A percentile compares a stretch with the other conserved stretches of the same genome.
phyloP scores from a whole-genome alignment of 2,113 vertebrate genomes.

The Probosciger aterrimus region DNA sequence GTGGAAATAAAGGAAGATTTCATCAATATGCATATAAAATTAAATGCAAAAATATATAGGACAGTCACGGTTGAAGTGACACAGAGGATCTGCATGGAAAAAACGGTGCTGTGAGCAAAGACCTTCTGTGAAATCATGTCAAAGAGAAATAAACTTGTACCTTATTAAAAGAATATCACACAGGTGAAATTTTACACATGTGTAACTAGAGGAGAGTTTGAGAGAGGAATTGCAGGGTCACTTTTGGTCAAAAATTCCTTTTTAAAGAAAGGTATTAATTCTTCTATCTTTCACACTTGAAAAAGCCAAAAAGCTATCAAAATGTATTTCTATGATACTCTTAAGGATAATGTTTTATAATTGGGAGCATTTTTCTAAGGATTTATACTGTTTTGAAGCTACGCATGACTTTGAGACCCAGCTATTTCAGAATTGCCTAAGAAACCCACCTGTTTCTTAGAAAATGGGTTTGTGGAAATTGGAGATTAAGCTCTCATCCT shows the following conservation, averaged over 20 bases:
- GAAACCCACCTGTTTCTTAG: neutral
- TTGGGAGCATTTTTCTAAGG: neutral
- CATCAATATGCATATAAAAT: neutral
- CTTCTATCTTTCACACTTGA: neutral
- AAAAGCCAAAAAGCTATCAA: neutral
- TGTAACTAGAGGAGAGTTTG: neutral
- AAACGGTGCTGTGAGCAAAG: accelerated
- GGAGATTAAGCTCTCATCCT: neutral
- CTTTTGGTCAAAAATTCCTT: neutral
- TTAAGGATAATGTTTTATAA: neutral
- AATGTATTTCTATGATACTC: neutral
- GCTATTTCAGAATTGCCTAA: neutral
- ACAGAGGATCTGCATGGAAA: neutral
- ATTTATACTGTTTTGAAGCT: neutral
- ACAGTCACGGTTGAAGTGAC: neutral
- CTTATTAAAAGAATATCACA: neutral
- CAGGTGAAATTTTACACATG: neutral
- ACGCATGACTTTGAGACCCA: neutral
- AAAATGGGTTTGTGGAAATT: neutral
- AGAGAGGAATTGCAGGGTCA: neutral
- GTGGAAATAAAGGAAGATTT: neutral
- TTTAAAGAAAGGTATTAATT: neutral
- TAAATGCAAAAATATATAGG: neutral
- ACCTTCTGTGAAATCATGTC: neutral
- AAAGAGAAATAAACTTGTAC: neutral